Conservation (phyloP, 2,113 vertebrate species). For the Desmodus rotundus region DNA sequence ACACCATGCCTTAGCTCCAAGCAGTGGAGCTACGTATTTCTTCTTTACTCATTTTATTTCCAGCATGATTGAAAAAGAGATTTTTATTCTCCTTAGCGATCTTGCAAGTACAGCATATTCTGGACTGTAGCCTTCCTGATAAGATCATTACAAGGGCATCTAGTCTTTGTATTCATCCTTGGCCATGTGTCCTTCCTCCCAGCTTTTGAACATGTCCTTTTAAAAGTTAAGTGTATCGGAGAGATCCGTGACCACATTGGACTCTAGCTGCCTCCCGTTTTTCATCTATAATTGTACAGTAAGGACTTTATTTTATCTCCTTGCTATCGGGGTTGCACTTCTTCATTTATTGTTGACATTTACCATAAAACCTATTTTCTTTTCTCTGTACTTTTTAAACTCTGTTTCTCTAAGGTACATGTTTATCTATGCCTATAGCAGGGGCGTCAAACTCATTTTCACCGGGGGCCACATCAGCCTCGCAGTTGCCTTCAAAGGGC, state of each 20-base stretch:
- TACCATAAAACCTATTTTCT: not conserved
- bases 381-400: not conserved
- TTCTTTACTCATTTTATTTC: conserved; percentile 1
- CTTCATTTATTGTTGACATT: not conserved
- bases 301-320: not conserved
- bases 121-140: conserved; percentile 66
- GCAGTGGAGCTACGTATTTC: not conserved
- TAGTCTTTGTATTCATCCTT: conserved; percentile 58
- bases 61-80: not conserved
- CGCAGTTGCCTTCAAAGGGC: no score
- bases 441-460: no score
- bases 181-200: conserved; percentile 48
- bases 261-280: not conserved
- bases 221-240: not conserved
- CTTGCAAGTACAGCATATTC: not conserved
- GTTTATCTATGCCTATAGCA: not conserved
- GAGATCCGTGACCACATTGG: not conserved
- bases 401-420: not conserved
- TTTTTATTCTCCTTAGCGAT: conserved; percentile 27
- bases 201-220: conserved; percentile 59
- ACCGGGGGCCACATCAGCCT: no score
- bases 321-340: not conserved
- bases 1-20: not conserved
- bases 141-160: conserved; percentile 59
- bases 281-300: not conserved